Base-by-base conservation (phyloP, 2,888 invertebrate genomes). In the Brachyptera risi region DNA sequence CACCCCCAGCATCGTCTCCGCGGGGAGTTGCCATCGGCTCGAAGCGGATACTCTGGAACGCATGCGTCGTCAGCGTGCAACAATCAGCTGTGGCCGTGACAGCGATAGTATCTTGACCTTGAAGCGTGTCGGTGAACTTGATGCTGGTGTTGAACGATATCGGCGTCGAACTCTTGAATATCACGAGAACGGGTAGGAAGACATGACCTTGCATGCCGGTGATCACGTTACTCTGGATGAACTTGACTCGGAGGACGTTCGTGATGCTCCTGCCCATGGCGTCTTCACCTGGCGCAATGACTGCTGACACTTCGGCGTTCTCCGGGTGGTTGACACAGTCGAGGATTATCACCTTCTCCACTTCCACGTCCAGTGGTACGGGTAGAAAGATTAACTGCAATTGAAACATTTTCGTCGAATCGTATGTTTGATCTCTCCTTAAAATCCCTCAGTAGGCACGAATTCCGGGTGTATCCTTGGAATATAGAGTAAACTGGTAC, bases 311-410 rank as follows among this genome's bases (percentile, higher is more conserved):
- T 19, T 31, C 40, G n/a, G 24, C 15, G n/a, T 49, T 27, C 4
- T 21, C 21, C 7, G 50, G 19, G 40, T 50, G 40, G 40, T 59
- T 27, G 11, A 0, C 66, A 21, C 66, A 60, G 9, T 47, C 62
- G 13, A 75, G 38, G 1, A 23, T 56, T 2, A 74, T 65, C 19
- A 27, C 66, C 42, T 68, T 65, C 27, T 71, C 69, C 1, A 66
- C 59, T 23, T 63, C 56, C 3, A 67, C 66, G 35, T 63, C 67
- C 11, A 75, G 59, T 1, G 73, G 72, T 11, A 75, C 68, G 0
- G 76, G 73, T 21, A 67, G 66, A 17, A 78, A 71, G 56, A 69
- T 73, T 23, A 76, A 65, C 58, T 72, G 68, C 1, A 62, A 63
- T 9, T 61, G 62, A 15, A 47, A 24, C n/a, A n/a, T n/a, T n/a